Evolutionary conservation across 2,888 invertebrate species (phyloP).

Genomic region (Balanococcus diminutus): DNA sequence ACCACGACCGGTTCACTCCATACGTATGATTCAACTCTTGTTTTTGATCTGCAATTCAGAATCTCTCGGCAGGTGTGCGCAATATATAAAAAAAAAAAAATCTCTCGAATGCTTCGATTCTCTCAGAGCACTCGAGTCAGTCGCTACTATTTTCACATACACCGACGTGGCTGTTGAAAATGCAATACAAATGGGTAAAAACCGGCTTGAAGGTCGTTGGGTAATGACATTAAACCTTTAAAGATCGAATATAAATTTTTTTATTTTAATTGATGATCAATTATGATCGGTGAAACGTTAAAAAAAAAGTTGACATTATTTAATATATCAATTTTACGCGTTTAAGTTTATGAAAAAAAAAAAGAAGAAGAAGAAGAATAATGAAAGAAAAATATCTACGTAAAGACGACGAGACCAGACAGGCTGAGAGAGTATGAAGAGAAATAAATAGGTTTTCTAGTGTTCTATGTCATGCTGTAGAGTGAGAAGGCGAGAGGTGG

Average conservation of each 20-base stretch:
- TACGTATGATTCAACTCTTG: not conserved
- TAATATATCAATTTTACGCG: conserved; percentile 35
- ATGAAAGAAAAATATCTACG: not conserved
- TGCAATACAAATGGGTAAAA: conserved; percentile 34
- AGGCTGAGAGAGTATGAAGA: not conserved
- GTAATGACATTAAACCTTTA: conserved; percentile 39
- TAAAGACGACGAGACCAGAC: not conserved
- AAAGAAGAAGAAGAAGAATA: not conserved
- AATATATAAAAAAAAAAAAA: not conserved
- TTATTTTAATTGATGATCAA: conserved; percentile 44
- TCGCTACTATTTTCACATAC: conserved; percentile 7
- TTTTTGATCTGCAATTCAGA: not conserved
- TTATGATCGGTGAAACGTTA: conserved; percentile 30
- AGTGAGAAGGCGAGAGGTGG: no score
- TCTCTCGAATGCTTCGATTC: not conserved
- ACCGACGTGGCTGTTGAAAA: not conserved
- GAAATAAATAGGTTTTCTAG: no score
- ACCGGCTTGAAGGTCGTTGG: conserved; percentile 37
- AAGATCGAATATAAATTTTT: conserved; percentile 41
- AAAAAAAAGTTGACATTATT: conserved; percentile 28
- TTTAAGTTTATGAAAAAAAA: not conserved
- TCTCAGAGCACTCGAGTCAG: not conserved
- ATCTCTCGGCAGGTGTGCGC: not conserved
- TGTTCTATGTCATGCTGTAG: no score
- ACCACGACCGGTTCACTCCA: not conserved